phyloP scores from a whole-genome alignment of 2,113 vertebrate genomes.

The Parotia lawesii region DNA sequence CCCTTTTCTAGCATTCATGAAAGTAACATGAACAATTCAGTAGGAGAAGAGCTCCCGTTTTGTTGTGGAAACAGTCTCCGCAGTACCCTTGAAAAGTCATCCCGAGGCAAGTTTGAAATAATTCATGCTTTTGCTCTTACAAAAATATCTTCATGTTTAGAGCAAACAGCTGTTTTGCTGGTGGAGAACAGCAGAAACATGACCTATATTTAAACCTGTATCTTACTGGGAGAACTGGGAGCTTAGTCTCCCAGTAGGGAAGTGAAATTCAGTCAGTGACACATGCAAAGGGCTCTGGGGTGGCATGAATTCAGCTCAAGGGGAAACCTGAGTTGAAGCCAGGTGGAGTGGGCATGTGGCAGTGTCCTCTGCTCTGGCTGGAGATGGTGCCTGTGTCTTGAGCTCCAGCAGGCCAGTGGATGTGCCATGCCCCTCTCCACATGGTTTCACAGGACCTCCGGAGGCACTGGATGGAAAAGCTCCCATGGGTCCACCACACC shows the following conservation, averaged over 20 bases:
- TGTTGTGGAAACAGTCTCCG: slow-evolving; percentile 16
- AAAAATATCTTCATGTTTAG: slow-evolving; percentile 36
- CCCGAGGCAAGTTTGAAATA: slow-evolving; percentile 49
- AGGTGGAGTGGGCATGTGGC: neutral
- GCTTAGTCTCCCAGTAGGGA: neutral
- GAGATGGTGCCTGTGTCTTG: neutral
- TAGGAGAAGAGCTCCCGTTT: neutral
- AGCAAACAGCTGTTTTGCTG: slow-evolving; percentile 26
- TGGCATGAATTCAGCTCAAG: neutral
- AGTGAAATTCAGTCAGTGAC: neutral
- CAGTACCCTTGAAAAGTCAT: slow-evolving; percentile 49
- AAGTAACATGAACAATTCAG: neutral
- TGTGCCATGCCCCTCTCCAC: neutral
- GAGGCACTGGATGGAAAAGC: neutral
- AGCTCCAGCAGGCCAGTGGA: neutral
- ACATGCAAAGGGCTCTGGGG: neutral
- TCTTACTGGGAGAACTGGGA: neutral
- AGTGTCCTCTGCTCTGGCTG: neutral
- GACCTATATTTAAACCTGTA: neutral
- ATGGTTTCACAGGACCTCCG: neutral
- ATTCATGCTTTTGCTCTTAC: slow-evolving; percentile 40
- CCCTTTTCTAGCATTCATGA: neutral
- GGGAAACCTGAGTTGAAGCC: neutral
- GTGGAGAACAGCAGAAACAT: neutral
- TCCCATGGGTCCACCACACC: neutral